Conservation (phyloP, 2,888 invertebrate genomes). For the Monoplex corrugatus region DNA sequence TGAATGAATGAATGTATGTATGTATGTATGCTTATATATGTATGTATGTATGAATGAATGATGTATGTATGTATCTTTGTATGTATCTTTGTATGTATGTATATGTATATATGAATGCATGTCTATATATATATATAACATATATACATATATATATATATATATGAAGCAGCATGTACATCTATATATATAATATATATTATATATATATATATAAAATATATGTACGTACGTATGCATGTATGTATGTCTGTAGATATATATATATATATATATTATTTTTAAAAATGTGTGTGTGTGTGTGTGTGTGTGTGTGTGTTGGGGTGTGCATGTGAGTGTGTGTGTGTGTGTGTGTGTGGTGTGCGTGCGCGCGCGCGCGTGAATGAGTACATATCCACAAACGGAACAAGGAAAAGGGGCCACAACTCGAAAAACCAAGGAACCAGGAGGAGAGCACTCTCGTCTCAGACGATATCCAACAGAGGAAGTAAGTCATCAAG, state of each 20-base stretch:
- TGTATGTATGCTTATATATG: background rate
- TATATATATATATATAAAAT: no score
- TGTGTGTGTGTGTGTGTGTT: no score
- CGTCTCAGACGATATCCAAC: background rate
- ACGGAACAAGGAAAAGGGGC: background rate
- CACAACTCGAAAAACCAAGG: background rate
- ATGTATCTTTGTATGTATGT: background rate
- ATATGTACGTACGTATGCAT: no score
- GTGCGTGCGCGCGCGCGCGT: no score
- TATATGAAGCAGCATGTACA: no score
- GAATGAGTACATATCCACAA: background rate
- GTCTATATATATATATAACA: no score
- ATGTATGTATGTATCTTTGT: background rate
- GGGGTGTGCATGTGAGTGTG: no score
- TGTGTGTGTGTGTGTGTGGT: no score
- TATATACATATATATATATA: no score
- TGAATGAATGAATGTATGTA: background rate
- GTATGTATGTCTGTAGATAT: no score
- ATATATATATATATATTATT: no score
- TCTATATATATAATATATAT: no score
- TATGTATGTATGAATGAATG: background rate
- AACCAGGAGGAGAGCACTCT: background rate
- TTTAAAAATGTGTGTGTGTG: background rate
- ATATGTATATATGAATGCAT: conserved; percentile 4
- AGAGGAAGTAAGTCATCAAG: background rate